A percentile compares a stretch with the other conserved stretches of the same genome.
Conservation (phyloP, 2,113 vertebrate species). For the Myotis yumanensis region DNA sequence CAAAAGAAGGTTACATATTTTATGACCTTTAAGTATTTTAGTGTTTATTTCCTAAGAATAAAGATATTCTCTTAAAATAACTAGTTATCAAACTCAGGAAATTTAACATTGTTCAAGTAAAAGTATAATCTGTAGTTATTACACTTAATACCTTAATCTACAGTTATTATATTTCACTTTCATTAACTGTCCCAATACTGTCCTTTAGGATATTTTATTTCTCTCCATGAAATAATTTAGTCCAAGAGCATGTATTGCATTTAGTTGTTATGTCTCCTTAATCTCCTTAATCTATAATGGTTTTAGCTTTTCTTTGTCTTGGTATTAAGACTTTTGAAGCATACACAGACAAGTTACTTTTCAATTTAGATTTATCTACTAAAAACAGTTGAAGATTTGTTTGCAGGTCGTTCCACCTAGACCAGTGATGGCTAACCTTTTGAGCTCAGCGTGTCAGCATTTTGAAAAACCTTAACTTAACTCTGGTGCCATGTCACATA, state of each 20-base stretch:
- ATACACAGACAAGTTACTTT: background rate
- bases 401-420: background rate
- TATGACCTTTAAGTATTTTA: background rate
- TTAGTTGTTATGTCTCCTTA: background rate
- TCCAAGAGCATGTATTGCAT: no score
- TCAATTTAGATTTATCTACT: slow-evolving; percentile 5
- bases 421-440: background rate
- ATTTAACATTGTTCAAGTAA: background rate
- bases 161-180: background rate
- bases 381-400: background rate
- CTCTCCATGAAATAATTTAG: no score
- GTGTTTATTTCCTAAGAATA: background rate
- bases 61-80: background rate
- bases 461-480: no score
- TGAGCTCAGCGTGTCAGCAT: no score
- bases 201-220: no score
- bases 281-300: background rate
- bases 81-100: slow-evolving; percentile 24
- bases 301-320: slow-evolving; percentile 16
- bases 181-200: background rate
- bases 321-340: slow-evolving; percentile 35
- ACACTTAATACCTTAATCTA: background rate
- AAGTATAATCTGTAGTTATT: background rate
- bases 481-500: no score
- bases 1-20: background rate